Conservation (phyloP, 2,113 vertebrate genomes). For the Sylvia atricapilla region DNA sequence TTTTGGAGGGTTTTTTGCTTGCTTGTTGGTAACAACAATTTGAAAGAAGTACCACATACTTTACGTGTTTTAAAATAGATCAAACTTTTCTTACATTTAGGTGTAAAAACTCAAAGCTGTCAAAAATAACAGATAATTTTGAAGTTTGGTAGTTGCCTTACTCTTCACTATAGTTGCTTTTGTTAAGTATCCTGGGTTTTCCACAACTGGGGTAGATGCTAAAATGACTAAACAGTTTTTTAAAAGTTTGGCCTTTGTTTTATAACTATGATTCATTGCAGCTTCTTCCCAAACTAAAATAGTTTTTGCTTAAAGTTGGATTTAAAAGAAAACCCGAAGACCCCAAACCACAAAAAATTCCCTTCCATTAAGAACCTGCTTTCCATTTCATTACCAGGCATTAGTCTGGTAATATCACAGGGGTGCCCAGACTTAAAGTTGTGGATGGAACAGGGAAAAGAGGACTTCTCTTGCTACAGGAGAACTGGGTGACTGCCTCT, state of each 20-base stretch:
- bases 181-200: neutral
- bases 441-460: neutral
- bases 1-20: neutral
- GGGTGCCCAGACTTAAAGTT: neutral
- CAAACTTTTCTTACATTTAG: neutral
- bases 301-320: neutral
- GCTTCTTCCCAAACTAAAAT: neutral
- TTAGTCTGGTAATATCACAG: neutral
- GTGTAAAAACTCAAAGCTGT: neutral
- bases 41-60: neutral
- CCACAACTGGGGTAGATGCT: neutral
- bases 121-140: neutral
- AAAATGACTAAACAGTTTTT: neutral
- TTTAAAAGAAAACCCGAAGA: neutral
- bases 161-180: neutral
- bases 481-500: fast-evolving
- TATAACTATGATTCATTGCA: neutral
- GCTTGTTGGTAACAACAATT: neutral
- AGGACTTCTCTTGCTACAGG: neutral
- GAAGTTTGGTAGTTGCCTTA: neutral
- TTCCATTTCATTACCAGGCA: neutral
- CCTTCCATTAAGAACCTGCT: neutral
- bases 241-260: neutral
- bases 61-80: neutral
- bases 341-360: neutral